Percentiles rank a stretch among this genome's conserved stretches.
Conservation (phyloP, 2,888 invertebrate genomes). For the Panzeria rudis region DNA sequence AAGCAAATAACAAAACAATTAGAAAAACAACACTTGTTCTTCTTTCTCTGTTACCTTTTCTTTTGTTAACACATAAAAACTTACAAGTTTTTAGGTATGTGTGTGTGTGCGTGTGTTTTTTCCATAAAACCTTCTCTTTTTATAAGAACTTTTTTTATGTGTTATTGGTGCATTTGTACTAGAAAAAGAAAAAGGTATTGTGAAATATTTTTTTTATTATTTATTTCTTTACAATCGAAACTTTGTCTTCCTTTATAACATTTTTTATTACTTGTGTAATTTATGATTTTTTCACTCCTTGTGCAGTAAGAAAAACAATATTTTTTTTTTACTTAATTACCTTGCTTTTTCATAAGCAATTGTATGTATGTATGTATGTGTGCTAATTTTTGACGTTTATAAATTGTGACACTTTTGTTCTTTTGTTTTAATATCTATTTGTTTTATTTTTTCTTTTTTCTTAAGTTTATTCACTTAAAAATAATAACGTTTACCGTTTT, state of each 20-base stretch:
- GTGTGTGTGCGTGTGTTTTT: conserved; percentile 6
- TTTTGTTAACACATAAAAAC: background rate
- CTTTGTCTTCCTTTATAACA: background rate
- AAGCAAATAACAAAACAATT: conserved; percentile 14
- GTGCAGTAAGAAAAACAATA: background rate
- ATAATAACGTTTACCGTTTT: conserved; percentile 41
- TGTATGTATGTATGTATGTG: conserved; percentile 27
- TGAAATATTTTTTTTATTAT: background rate
- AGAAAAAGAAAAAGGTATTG: conserved; percentile 4
- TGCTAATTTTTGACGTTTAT: conserved; percentile 31
- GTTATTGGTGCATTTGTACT: conserved; percentile 36
- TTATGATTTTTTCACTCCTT: background rate
- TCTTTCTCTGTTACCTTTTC: background rate
- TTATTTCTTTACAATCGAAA: background rate
- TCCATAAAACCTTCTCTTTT: conserved; percentile 1
- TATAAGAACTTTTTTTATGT: conserved; percentile 9
- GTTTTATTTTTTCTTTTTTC: background rate
- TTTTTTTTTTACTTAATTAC: conserved; percentile 15
- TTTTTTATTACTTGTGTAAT: conserved; percentile 2
- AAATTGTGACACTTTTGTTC: conserved; percentile 27
- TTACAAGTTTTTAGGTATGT: conserved; percentile 2
- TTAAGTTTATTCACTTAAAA: conserved; percentile 33
- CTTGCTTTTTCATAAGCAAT: background rate
- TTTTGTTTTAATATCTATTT: conserved; percentile 38
- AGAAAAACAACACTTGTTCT: conserved; percentile 38